Evolutionary conservation across 53 echinoderm and acorn worm species (phyloP).

Genomic region (Holothuria scabra): DNA sequence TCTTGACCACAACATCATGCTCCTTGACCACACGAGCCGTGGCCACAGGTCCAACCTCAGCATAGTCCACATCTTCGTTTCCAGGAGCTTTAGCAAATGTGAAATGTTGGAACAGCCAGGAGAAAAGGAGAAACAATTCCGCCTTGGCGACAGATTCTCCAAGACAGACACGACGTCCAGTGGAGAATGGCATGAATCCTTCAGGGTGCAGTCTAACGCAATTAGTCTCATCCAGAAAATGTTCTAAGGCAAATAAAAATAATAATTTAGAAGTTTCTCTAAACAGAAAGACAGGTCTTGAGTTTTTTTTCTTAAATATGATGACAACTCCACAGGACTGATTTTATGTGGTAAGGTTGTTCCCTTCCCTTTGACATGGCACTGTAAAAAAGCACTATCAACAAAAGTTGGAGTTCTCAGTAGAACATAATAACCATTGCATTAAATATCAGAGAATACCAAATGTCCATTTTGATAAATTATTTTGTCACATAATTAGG

Average conservation of each 20-base stretch:
- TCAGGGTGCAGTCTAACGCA: conserved; percentile 46
- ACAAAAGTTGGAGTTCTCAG: too few relatives aligned
- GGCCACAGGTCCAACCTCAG: neutral
- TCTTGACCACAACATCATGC: conserved; percentile 1
- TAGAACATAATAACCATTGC: too few relatives aligned
- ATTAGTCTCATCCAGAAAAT: conserved; percentile 64
- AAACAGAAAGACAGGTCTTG: too few relatives aligned
- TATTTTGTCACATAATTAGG: too few relatives aligned
- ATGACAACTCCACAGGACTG: too few relatives aligned
- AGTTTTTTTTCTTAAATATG: too few relatives aligned
- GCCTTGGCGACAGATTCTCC: conserved; percentile 72
- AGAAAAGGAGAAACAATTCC: conserved; percentile 67
- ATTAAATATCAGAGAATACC: too few relatives aligned
- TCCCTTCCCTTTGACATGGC: too few relatives aligned
- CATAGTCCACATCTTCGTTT: conserved; percentile 7
- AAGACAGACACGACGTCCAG: conserved; percentile 69
- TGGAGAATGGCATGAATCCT: conserved; percentile 61
- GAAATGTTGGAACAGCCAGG: conserved; percentile 67
- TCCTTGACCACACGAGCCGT: neutral
- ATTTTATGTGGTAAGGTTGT: too few relatives aligned
- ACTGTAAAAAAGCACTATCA: too few relatives aligned
- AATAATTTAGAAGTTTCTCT: too few relatives aligned
- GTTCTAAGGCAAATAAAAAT: conserved; percentile 18
- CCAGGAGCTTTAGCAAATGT: conserved; percentile 62
- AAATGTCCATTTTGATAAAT: too few relatives aligned